Evolutionary conservation across 2,113 vertebrate genomes (phyloP), one percentile per base, ranked within the genome.

Genomic region (Pontoporia blainvillei): DNA sequence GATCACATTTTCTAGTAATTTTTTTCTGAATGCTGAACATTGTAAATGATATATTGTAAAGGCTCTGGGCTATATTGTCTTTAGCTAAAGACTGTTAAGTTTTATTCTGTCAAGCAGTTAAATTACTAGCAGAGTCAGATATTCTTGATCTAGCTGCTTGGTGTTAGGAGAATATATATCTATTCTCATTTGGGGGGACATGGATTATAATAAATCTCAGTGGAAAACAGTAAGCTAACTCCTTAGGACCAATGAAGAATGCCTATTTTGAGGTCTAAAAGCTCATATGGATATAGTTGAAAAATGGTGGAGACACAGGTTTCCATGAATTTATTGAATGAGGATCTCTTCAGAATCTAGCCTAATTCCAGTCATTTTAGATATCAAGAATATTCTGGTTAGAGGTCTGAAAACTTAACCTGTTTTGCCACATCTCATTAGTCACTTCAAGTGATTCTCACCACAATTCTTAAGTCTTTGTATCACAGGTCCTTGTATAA

Each of bases 341-440:
- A 97, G n/a, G 13, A 83, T 59, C 82, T 97, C 54, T 96, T 94
- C 34, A 72, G 46, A 90, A 7, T 85, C n/a, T 57, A 81, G 57
- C 44, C 59, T 44, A 75, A 41, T 75, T 75, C 8, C 78, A 90
- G 9, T 94, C 36, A 90, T 72, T 89, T 86, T 66, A 69, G 75
- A 61, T 57, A 59, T 83, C 52, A 92, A n/a, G 76, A 34, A 64
- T 90, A 17, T 62, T 92, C n/a, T 54, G 31, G 17, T 41, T 73
- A 44, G 18, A 69, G 49, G 18, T 71, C 49, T 81, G 59, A 86
- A 89, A 46, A 69, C 49, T 39, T 75, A 23, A 71, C 62, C 20
- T 92, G 8, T 52, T 82, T 52, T 90, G n/a, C 87, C 12, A 90
- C 15, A 79, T 57, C 39, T 92, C 41, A 67, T 76, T 76, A 86